These are phyloP conservation scores for Dryobates pubescens DNA, from an alignment of 2,797 vertebrate genomes.

Conservation along the genomic window DNA sequence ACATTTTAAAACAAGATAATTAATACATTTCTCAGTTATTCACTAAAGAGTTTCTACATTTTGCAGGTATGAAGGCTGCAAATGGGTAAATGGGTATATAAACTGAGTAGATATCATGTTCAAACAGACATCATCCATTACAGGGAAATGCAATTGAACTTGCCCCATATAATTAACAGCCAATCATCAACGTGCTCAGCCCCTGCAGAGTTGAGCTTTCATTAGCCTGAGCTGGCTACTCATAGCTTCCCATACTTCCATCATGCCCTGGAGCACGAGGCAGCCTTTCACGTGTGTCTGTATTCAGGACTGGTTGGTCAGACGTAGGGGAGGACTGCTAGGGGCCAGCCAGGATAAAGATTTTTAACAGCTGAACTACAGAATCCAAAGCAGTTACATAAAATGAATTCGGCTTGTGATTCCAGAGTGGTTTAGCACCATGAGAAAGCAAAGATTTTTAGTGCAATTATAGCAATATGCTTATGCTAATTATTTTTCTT, in stretches of 20 bases:
- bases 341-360: constrained; percentile 22
- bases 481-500: neutral
- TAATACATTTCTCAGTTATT: neutral
- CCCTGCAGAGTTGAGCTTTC: constrained; percentile 44
- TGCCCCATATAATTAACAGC: constrained; percentile 47
- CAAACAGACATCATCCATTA: constrained; percentile 28
- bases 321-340: constrained; percentile 1
- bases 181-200: constrained; percentile 1
- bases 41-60: neutral
- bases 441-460: neutral
- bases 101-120: constrained; percentile 10
- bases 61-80: neutral
- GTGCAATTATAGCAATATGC: neutral
- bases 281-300: neutral
- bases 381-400: constrained; percentile 10
- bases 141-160: constrained; percentile 42
- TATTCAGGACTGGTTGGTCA: neutral
- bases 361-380: constrained; percentile 43
- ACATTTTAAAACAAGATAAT: neutral
- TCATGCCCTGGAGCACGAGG: neutral
- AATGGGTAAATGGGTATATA: neutral
- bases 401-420: constrained; percentile 44
- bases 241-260: constrained; percentile 27
- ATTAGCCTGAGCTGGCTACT: constrained; percentile 45
- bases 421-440: neutral